Base-by-base conservation (phyloP, 2,113 vertebrate species). In the Rhinogobius similis region DNA sequence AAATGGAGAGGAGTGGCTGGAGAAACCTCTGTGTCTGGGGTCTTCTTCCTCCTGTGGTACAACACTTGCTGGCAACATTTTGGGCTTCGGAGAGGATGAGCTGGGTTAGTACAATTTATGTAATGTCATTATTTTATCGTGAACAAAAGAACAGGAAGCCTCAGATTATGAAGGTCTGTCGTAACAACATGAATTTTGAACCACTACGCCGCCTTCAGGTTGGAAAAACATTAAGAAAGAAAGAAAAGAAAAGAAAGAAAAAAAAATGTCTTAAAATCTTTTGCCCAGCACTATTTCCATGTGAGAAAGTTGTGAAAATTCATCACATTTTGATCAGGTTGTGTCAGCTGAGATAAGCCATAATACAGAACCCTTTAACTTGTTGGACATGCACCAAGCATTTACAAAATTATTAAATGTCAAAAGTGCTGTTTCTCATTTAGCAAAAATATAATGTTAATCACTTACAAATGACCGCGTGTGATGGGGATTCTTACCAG, bases 1-100 rank as follows among this genome's bases (percentile, higher is more conserved):
- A 76, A 88, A 90, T 73, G 95, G 90, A 59, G 95, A 95, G 79
- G 92, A 94, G 69, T 98, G 97, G 97, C 96, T 95, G 90, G 97
- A 99, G 84, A 98, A 97, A 81, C 89, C 96, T 59, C 92, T 99
- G 64, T 99, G 98, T 88, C 90, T 99, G 39, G 95, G 96, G 77
- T 95, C 92, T 11, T 84, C 93, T 36, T 91, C 92, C 18, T 94
- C 95, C 21, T 99, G 98, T 78, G 93, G 94, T 88, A 95, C 94
- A 43, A 93, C 91, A 68, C 93, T 98, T 67, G 90, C 94, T 14
- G 98, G 98, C 72, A 95, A 98, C 78, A 91, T 99, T 82, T 85
- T 98, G 89, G 97, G 97, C 89, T 99, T 98, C 77, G 98, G 98
- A 85, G 98, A 99, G 91, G 98, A 99, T 73, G 97, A 99, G 93